Evolutionary conservation across 2,797 vertebrate species (phyloP).

Genomic region (Cottoperca gobio): DNA sequence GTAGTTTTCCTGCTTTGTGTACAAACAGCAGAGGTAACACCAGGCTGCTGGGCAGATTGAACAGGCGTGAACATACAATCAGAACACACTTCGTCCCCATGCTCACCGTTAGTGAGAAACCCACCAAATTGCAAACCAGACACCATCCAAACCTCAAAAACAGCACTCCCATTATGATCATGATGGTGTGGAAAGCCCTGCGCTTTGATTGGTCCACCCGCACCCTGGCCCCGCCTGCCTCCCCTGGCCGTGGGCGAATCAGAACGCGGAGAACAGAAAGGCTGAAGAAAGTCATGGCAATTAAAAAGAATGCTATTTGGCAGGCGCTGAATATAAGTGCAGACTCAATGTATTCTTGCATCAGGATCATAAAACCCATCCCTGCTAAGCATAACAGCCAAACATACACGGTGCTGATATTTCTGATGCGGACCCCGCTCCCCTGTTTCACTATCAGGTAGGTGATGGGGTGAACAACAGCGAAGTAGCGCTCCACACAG

Average conservation of each 20-base stretch:
- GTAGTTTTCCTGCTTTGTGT: slow-evolving; percentile 14
- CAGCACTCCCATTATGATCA: slow-evolving; percentile 8
- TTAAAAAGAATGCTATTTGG: not conserved
- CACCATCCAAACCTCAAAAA: not conserved
- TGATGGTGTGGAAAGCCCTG: no score
- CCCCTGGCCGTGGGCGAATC: no score
- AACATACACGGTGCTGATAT: not conserved
- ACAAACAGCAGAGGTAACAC: slow-evolving; percentile 36
- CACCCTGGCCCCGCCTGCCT: no score
- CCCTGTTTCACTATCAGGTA: slow-evolving; percentile 20
- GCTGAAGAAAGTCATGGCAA: no score
- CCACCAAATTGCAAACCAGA: fast-evolving
- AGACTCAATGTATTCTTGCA: fast-evolving
- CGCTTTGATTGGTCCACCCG: no score
- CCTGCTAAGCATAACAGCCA: slow-evolving; percentile 1
- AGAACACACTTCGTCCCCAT: fast-evolving
- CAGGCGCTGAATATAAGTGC: fast-evolving
- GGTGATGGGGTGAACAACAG: slow-evolving; percentile 43
- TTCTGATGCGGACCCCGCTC: not conserved
- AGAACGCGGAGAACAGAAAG: no score
- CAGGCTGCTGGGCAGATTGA: slow-evolving; percentile 4
- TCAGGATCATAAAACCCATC: fast-evolving
- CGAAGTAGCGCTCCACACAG: slow-evolving; percentile 40
- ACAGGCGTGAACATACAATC: fast-evolving
- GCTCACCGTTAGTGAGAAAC: fast-evolving